phyloP scores from a whole-genome alignment of 2,888 invertebrate species.

The Pantelozetes paolii region DNA sequence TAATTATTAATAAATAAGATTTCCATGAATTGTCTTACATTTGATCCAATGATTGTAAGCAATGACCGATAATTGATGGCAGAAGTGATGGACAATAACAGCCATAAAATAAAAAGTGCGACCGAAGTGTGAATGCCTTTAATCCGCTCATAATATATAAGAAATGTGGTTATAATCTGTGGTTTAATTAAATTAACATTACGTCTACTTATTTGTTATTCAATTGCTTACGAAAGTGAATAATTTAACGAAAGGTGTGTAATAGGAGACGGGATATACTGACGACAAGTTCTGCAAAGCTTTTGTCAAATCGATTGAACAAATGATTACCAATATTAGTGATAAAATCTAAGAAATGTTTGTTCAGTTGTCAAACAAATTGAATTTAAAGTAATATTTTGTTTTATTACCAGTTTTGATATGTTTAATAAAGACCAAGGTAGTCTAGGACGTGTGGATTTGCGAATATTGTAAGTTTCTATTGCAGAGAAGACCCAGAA shows the following conservation, averaged over 20 bases:
- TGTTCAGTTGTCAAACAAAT: neutral
- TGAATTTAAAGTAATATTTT: neutral
- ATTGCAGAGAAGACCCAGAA: constrained; percentile 71
- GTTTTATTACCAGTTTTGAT: constrained; percentile 41
- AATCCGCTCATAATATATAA: constrained; percentile 73
- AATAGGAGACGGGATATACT: constrained; percentile 63
- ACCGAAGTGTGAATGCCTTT: constrained; percentile 86
- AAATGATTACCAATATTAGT: neutral
- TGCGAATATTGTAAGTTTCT: constrained; percentile 54
- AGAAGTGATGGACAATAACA: constrained; percentile 68
- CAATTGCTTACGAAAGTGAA: constrained; percentile 66
- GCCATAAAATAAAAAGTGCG: constrained; percentile 84
- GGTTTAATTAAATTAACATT: neutral
- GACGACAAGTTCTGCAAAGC: neutral
- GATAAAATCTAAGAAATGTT: neutral
- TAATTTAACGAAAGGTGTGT: constrained; percentile 71
- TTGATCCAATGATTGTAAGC: neutral
- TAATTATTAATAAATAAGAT: neutral
- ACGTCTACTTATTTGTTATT: no score
- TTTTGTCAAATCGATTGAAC: neutral
- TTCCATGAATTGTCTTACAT: neutral
- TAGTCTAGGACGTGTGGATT: neutral
- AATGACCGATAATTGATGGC: constrained; percentile 67
- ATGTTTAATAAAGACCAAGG: constrained; percentile 46
- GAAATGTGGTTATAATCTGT: constrained; percentile 58